Evolutionary conservation across 2,888 invertebrate species (phyloP).

Genomic region (Cylloceria caligata): DNA sequence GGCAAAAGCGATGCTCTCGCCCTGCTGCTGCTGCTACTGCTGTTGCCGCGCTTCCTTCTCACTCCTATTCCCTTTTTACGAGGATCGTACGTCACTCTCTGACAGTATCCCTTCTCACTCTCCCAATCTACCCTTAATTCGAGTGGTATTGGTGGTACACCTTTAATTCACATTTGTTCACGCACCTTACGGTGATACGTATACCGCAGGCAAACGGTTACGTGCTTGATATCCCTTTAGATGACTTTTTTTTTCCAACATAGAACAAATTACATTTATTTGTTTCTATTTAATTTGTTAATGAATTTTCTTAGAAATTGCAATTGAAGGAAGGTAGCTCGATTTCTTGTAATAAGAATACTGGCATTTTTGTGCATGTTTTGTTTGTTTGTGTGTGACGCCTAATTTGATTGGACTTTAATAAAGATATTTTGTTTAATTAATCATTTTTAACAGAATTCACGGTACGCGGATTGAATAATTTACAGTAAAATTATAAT

Average conservation of each 20-base stretch:
- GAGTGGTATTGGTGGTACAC: conserved; percentile 31
- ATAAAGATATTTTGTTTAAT: too few species aligned
- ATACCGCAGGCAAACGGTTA: not conserved
- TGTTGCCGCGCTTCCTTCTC: conserved; percentile 20
- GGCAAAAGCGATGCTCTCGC: conserved; percentile 69
- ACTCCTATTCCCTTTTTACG: not conserved
- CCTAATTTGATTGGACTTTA: too few species aligned
- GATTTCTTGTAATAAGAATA: too few species aligned
- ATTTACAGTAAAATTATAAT: too few species aligned
- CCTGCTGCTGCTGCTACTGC: conserved; percentile 65
- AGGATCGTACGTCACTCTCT: not conserved
- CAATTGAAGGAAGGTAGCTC: too few species aligned
- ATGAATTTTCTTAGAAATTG: too few species aligned
- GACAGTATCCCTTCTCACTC: conserved; percentile 31
- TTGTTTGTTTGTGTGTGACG: too few species aligned
- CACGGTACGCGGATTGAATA: too few species aligned
- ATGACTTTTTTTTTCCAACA: not conserved
- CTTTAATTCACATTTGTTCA: conserved; percentile 31
- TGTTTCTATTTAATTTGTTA: not conserved
- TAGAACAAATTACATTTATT: too few species aligned
- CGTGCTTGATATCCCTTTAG: not conserved
- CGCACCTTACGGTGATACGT: conserved; percentile 15
- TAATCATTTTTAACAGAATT: too few species aligned
- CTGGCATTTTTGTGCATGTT: too few species aligned
- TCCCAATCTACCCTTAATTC: conserved; percentile 20